Base-by-base conservation (phyloP, 2,113 vertebrate genomes). In the Prietella phreatophila region DNA sequence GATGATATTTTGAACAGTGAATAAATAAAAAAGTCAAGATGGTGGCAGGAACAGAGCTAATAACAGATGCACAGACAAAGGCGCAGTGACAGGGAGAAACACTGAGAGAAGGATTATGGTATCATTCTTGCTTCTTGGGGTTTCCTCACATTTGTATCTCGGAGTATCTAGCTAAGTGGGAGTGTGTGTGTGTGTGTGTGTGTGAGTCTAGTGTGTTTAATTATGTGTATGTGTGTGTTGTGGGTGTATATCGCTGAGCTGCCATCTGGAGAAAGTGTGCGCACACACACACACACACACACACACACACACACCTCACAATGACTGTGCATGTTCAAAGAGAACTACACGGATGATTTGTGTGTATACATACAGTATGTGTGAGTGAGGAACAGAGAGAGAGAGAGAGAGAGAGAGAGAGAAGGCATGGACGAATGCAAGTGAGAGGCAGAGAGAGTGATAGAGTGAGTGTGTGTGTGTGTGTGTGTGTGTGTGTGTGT, bases 21-120 rank as follows among this genome's bases (percentile, higher is more conserved):
- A 47, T 42, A 36, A 36, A 36, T 4, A 15, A 56, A 58, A 82
- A 39, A 60, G 80, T 82, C 20, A 60, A 61, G 33, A 82, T 58
- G 17, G 79, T 81, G 79, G 8, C 79, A 81, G 17, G 53, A 81
- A 81, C 14, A 19, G n/a, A 80, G 53, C 78, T 80, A 80, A 80
- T 80, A 80, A 30, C 50, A 56, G 78, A 80, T 80, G 78, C n/a
- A 56, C 78, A 80, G 30, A 58, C 55, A 60, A 36, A 60, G 79
- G 19, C 20, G 22, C 20, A 15, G 27, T 82, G 56, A 61, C 56
- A 7, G n/a, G 9, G 78, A 56, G 78, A 56, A 10, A 20, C n/a
- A 55, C 13, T 2, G 14, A 55, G 76, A 39, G 58, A 67, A 63
- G 75, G 82, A 2, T 65, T 84, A n/a, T 67, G 47, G 47, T n/a